phyloP scores from a whole-genome alignment of 1,140 invertebrate genomes.

The Bilobella aurantiaca region DNA sequence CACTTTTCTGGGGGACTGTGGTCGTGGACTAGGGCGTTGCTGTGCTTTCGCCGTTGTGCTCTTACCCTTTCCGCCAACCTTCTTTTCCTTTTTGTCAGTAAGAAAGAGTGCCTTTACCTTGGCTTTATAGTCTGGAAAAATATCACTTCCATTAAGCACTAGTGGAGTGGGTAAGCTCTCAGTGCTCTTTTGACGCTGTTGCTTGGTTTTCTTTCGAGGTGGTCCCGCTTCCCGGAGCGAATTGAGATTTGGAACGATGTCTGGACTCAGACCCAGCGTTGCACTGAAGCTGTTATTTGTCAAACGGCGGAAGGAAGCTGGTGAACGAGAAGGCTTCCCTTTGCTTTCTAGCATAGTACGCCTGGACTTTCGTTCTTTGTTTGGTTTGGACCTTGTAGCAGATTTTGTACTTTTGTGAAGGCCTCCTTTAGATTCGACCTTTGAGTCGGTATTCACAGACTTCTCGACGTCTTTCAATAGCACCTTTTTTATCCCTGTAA shows the following conservation, averaged over 20 bases:
- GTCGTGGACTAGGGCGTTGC: background rate
- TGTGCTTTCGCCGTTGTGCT: background rate
- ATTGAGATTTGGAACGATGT: background rate
- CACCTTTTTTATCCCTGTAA: no score
- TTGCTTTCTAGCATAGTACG: background rate
- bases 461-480: no score
- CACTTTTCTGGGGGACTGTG: background rate
- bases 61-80: background rate
- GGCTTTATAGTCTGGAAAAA: background rate
- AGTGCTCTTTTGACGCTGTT: background rate
- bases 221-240: background rate
- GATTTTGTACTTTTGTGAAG: no score
- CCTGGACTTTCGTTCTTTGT: no score
- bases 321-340: background rate
- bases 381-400: no score
- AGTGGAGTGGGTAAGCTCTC: background rate
- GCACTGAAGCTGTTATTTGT: conserved; percentile 4
- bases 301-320: background rate
- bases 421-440: no score
- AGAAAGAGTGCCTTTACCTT: background rate
- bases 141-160: no score
- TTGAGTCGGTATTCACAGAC: no score
- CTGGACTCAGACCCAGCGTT: background rate
- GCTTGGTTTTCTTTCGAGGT: background rate
- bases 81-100: background rate